These are phyloP conservation scores for Taeniopygia guttata DNA, from an alignment of 2,797 vertebrate genomes.

Conservation along the genomic window DNA sequence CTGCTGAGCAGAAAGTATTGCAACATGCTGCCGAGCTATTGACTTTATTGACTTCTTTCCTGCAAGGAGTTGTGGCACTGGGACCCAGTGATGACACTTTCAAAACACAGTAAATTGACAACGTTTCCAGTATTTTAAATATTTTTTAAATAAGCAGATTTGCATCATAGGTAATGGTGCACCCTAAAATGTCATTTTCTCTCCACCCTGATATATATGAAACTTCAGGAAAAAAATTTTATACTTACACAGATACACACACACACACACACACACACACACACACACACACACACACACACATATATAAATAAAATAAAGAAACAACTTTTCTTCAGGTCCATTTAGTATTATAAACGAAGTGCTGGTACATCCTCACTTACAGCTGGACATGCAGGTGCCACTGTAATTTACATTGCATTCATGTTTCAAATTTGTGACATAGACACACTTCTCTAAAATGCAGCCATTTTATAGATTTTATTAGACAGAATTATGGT, in stretches of 20 bases:
- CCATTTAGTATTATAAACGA: constrained; percentile 46
- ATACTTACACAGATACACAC: neutral
- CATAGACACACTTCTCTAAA: constrained; percentile 60
- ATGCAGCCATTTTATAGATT: constrained; percentile 58
- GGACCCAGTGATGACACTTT: neutral
- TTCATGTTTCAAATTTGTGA: constrained; percentile 50
- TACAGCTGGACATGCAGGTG: constrained; percentile 22
- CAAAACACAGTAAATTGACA: neutral
- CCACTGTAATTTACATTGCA: constrained; percentile 33
- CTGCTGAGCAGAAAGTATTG: neutral
- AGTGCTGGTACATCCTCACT: constrained; percentile 13
- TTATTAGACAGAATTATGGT: constrained; percentile 71
- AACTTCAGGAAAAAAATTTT: neutral
- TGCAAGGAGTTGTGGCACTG: neutral
- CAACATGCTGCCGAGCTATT: neutral
- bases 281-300: fast-evolving
- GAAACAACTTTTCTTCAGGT: neutral
- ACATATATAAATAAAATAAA: neutral
- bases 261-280: fast-evolving
- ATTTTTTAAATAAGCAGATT: neutral
- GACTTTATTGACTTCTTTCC: neutral
- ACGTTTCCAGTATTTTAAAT: neutral
- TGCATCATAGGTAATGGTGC: neutral
- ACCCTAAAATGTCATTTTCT: neutral
- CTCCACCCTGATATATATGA: neutral